These are phyloP conservation scores for Dendroctonus ponderosae DNA, from an alignment of 1,140 invertebrate genomes.

Conservation along the genomic window DNA sequence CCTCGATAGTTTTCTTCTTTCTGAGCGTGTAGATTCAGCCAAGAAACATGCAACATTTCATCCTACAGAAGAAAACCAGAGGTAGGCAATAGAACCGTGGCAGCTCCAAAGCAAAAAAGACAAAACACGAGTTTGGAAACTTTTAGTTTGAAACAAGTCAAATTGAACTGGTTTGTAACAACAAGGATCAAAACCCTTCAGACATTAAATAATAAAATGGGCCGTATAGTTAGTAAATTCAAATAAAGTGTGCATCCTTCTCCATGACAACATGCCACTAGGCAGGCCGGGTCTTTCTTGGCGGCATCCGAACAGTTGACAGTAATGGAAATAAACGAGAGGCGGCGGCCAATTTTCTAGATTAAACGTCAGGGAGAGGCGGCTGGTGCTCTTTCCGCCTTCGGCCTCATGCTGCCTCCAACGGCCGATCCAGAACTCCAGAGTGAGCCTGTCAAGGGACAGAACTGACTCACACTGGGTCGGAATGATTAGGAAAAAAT, in stretches of 20 bases:
- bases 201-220: constrained; percentile 29
- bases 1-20: too few relatives aligned
- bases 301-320: constrained; percentile 54
- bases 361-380: constrained; percentile 54
- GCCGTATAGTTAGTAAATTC: constrained; percentile 25
- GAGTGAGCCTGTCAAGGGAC: neutral
- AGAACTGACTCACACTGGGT: neutral
- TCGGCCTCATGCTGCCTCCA: neutral
- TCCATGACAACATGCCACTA: constrained; percentile 33
- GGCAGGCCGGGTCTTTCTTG: constrained; percentile 30
- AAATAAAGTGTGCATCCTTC: constrained; percentile 31
- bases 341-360: constrained; percentile 56
- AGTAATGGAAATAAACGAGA: constrained; percentile 57
- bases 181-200: too few relatives aligned
- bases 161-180: too few relatives aligned
- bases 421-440: neutral
- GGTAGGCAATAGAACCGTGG: too few relatives aligned
- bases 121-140: too few relatives aligned
- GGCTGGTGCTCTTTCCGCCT: neutral
- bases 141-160: too few relatives aligned
- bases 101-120: too few relatives aligned
- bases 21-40: too few relatives aligned
- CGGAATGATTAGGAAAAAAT: neutral
- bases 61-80: too few relatives aligned
- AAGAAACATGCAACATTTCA: too few relatives aligned